These are phyloP conservation scores for Heliornis fulica DNA, from an alignment of 2,113 vertebrate genomes.

Conservation along the genomic window DNA sequence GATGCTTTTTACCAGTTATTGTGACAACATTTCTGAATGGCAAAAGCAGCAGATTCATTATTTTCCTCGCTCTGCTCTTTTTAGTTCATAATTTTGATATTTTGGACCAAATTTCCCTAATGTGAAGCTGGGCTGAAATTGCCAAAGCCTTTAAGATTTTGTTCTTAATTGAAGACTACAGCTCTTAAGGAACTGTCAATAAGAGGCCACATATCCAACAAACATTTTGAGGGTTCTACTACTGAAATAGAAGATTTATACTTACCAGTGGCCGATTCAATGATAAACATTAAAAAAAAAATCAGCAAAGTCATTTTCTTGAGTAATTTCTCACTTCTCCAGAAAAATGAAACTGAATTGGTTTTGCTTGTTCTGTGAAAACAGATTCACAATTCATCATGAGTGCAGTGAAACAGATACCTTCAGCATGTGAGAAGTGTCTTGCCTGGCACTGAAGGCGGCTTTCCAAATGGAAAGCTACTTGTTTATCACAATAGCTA, in stretches of 20 bases:
- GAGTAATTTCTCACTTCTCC: background rate
- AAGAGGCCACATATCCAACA: background rate
- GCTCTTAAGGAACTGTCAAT: background rate
- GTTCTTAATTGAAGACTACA: background rate
- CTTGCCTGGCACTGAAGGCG: background rate
- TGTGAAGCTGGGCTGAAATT: background rate
- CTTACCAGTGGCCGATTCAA: slow-evolving; percentile 33
- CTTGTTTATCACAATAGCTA: background rate
- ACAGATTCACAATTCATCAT: background rate
- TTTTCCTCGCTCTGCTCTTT: background rate
- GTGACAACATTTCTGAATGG: background rate
- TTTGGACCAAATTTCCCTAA: background rate
- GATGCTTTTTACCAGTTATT: background rate
- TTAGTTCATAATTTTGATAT: background rate
- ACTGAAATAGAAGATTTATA: background rate
- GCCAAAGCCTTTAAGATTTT: background rate
- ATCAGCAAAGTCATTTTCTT: slow-evolving; percentile 31
- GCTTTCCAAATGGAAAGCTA: background rate
- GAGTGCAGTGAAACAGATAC: background rate
- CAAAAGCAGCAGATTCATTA: background rate
- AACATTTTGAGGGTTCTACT: background rate
- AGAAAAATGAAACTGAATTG: background rate
- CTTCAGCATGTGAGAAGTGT: background rate
- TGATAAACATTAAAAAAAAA: background rate
- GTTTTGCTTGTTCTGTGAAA: background rate